phyloP scores from a whole-genome alignment of 1,140 invertebrate species.

The Gryllus bimaculatus region DNA sequence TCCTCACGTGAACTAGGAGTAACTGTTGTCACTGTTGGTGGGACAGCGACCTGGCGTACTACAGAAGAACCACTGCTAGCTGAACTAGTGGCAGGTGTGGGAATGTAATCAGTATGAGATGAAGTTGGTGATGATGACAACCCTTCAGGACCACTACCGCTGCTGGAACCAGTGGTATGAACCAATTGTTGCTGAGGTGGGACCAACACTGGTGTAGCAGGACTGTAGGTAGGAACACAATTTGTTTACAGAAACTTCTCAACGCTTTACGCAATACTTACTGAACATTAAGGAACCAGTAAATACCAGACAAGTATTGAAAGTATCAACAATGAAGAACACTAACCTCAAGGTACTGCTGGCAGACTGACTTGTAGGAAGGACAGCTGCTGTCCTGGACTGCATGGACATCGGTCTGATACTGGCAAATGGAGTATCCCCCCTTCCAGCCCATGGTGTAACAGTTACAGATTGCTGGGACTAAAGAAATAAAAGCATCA shows the following conservation, averaged over 20 bases:
- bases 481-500: constrained; percentile 10
- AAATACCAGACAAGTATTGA: background rate
- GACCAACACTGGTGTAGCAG: constrained; percentile 45
- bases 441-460: constrained; percentile 45
- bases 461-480: constrained; percentile 37
- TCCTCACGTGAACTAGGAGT: constrained; percentile 11
- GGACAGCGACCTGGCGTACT: constrained; percentile 37
- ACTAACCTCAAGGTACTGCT: constrained; percentile 25
- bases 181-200: constrained; percentile 48
- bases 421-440: constrained; percentile 77
- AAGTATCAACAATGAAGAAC: background rate
- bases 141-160: constrained; percentile 29
- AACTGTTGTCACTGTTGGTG: constrained; percentile 25
- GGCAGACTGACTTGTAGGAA: constrained; percentile 50
- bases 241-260: no score
- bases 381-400: constrained; percentile 64
- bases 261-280: no score
- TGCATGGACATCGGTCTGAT: constrained; percentile 78
- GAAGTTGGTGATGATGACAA: constrained; percentile 48
- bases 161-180: constrained; percentile 39
- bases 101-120: constrained; percentile 49
- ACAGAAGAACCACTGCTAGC: constrained; percentile 38
- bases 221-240: constrained; percentile 24
- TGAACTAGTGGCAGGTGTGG: constrained; percentile 50
- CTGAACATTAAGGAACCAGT: background rate